These are phyloP conservation scores for Epinotia ramella DNA, from an alignment of 2,888 invertebrate species.

Conservation along the genomic window DNA sequence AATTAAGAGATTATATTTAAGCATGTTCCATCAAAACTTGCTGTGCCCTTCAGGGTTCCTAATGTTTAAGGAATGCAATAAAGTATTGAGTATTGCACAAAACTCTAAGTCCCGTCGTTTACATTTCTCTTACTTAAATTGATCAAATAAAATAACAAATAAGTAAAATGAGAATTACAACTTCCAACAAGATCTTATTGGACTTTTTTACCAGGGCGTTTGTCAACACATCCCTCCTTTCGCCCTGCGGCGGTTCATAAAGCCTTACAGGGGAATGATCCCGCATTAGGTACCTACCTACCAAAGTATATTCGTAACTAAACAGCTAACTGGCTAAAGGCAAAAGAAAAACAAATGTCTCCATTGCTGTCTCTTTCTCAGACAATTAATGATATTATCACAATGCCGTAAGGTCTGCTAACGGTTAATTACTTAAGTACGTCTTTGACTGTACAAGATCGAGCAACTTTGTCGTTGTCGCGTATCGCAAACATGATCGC, in stretches of 20 bases:
- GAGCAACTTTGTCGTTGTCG: not conserved
- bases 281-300: too few relatives aligned
- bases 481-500: slow-evolving; percentile 25
- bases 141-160: not conserved
- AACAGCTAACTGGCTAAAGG: too few relatives aligned
- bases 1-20: too few relatives aligned
- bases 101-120: not conserved
- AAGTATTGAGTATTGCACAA: too few relatives aligned
- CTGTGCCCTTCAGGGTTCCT: too few relatives aligned
- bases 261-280: too few relatives aligned
- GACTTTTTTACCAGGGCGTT: not conserved
- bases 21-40: too few relatives aligned
- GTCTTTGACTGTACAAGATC: slow-evolving; percentile 9
- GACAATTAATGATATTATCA: slow-evolving; percentile 10
- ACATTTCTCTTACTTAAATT: not conserved
- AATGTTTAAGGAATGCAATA: too few relatives aligned
- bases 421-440: slow-evolving; percentile 20
- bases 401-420: not conserved
- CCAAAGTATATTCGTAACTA: too few relatives aligned
- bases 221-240: too few relatives aligned
- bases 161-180: too few relatives aligned
- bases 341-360: not conserved
- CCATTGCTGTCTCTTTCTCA: not conserved
- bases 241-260: too few relatives aligned
- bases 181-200: not conserved